Percentiles rank a stretch among this genome's conserved stretches.
Conservation (phyloP, 2,113 vertebrate species). For the Saguinus midas region DNA sequence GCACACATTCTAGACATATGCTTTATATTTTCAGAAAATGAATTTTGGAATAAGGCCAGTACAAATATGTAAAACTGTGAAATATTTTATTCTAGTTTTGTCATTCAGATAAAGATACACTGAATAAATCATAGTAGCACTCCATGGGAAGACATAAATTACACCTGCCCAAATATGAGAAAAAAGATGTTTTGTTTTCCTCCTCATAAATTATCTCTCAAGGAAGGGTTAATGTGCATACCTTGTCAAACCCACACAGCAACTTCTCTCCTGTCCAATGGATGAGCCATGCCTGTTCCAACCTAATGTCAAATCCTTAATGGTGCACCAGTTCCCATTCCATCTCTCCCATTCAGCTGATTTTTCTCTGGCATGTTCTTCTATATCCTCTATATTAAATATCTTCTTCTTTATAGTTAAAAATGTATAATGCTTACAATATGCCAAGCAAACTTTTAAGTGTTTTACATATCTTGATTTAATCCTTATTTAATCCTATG, state of each 20-base stretch:
- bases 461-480: background rate
- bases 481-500: background rate
- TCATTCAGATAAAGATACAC: constrained; percentile 1
- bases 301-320: background rate
- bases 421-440: background rate
- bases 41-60: background rate
- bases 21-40: background rate
- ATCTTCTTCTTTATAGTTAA: background rate
- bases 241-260: background rate
- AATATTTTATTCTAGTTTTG: constrained; percentile 30
- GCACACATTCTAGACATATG: background rate
- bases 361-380: background rate
- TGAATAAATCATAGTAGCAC: constrained; percentile 8
- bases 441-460: background rate
- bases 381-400: background rate
- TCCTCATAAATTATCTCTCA: background rate
- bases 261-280: background rate
- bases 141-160: background rate
- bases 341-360: background rate
- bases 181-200: background rate
- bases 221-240: background rate
- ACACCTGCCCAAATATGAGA: background rate
- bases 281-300: background rate
- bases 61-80: background rate
- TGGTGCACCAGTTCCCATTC: background rate